Percentiles rank a stretch among this genome's conserved stretches.
These are phyloP conservation scores for Poeciliopsis retropinna DNA, from an alignment of 2,113 vertebrate genomes.

Conservation along the genomic window DNA sequence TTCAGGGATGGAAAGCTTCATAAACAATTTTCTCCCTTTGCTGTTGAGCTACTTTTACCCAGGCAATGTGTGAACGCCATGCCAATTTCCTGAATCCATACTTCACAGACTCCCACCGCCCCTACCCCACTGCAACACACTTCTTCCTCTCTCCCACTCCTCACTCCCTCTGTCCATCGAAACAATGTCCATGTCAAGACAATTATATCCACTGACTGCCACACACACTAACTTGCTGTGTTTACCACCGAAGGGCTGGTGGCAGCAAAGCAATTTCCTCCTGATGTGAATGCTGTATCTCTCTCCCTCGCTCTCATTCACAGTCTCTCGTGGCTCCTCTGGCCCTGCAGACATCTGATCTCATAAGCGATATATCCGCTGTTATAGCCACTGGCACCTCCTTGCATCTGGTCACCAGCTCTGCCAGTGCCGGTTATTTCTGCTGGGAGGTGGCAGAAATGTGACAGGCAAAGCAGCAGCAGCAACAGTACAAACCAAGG, in stretches of 20 bases:
- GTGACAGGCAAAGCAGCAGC: slow-evolving; percentile 69
- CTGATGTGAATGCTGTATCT: slow-evolving; percentile 71
- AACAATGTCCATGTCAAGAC: slow-evolving; percentile 80
- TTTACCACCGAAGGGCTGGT: slow-evolving; percentile 77
- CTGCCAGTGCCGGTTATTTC: slow-evolving; percentile 78
- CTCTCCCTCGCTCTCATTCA: slow-evolving; percentile 58
- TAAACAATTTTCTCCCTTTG: slow-evolving; percentile 81
- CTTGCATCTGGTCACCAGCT: slow-evolving; percentile 76
- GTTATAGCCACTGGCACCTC: slow-evolving; percentile 77
- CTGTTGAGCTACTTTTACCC: slow-evolving; percentile 78
- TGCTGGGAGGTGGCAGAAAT: slow-evolving; percentile 66
- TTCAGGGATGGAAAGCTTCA: slow-evolving; percentile 80
- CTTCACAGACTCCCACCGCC: slow-evolving; percentile 69
- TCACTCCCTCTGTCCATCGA: slow-evolving; percentile 73
- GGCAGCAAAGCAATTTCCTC: slow-evolving; percentile 82
- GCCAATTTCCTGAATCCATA: slow-evolving; percentile 84
- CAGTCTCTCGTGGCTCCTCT: slow-evolving; percentile 70
- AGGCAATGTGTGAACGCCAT: slow-evolving; percentile 76
- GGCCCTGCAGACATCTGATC: slow-evolving; percentile 80
- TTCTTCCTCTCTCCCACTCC: slow-evolving; percentile 61
- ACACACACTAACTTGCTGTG: slow-evolving; percentile 75
- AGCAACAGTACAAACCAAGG: slow-evolving; percentile 47
- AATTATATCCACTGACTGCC: slow-evolving; percentile 75
- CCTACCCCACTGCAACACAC: slow-evolving; percentile 5
- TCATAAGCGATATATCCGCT: slow-evolving; percentile 82